Percentiles rank a stretch among this genome's conserved stretches.
Conservation (phyloP, 2,797 vertebrate species). For the Eleutherodactylus coqui region DNA sequence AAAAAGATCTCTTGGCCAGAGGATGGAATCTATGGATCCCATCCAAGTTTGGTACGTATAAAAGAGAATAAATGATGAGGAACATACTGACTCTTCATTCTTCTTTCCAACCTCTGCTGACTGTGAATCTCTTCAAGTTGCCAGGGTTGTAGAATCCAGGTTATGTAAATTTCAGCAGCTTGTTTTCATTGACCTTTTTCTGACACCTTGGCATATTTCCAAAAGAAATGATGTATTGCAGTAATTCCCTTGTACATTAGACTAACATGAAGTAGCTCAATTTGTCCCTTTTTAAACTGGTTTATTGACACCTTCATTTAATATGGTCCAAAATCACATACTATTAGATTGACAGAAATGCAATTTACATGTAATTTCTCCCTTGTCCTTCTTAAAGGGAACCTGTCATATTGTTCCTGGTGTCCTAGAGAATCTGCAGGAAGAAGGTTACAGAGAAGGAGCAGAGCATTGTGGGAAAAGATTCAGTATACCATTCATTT, state of each 20-base stretch:
- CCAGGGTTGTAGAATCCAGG: neutral
- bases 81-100: constrained; percentile 1
- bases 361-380: neutral
- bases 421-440: too few species aligned
- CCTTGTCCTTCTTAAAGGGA: neutral
- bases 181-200: neutral
- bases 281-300: neutral
- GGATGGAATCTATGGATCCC: neutral
- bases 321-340: neutral
- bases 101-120: constrained; percentile 1
- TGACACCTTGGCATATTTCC: neutral
- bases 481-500: neutral
- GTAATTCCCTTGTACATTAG: neutral
- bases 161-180: neutral
- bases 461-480: neutral
- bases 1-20: neutral
- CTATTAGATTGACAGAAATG: neutral
- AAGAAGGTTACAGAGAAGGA: neutral
- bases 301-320: neutral
- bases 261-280: neutral
- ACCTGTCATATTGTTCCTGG: neutral
- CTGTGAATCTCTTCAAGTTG: neutral
- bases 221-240: neutral
- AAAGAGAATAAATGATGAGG: constrained; percentile 12
- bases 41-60: neutral